Evolutionary conservation across 2,113 vertebrate genomes (phyloP).

Genomic region (Sinosuthora webbiana): DNA sequence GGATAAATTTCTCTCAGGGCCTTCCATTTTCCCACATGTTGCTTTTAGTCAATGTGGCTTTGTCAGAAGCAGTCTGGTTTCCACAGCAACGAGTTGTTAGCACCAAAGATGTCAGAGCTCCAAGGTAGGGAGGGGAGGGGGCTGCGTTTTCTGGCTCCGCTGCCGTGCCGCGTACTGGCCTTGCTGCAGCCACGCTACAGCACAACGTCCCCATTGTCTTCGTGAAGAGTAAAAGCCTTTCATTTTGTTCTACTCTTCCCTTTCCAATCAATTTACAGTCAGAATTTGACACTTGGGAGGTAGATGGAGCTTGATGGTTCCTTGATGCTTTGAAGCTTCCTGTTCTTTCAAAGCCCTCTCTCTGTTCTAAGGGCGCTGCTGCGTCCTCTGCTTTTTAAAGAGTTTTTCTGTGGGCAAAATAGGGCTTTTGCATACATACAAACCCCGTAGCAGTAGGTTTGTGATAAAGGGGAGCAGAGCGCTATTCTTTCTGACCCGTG

Average conservation of each 20-base stretch:
- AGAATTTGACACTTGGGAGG: slow-evolving; percentile 19
- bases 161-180: neutral
- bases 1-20: slow-evolving; percentile 28
- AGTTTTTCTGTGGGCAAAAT: neutral
- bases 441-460: neutral
- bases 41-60: slow-evolving; percentile 64
- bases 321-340: slow-evolving; percentile 22
- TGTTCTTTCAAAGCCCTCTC: neutral
- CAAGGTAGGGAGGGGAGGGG: slow-evolving; percentile 39
- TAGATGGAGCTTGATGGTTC: neutral
- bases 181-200: slow-evolving; percentile 32
- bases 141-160: slow-evolving; percentile 30
- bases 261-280: slow-evolving; percentile 44
- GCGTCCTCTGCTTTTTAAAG: neutral
- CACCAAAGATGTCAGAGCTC: slow-evolving; percentile 57
- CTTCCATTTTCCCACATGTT: slow-evolving; percentile 56
- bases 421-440: neutral
- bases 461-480: neutral
- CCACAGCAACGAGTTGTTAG: slow-evolving; percentile 47
- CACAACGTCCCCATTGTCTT: slow-evolving; percentile 53
- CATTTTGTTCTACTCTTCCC: slow-evolving; percentile 1
- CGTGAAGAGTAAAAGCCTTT: slow-evolving; percentile 26
- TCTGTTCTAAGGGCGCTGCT: neutral
- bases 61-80: slow-evolving; percentile 60
- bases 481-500: neutral